Percentiles rank a stretch among this genome's conserved stretches.
phyloP scores from a whole-genome alignment of 2,797 vertebrate species.

The Catharus ustulatus region DNA sequence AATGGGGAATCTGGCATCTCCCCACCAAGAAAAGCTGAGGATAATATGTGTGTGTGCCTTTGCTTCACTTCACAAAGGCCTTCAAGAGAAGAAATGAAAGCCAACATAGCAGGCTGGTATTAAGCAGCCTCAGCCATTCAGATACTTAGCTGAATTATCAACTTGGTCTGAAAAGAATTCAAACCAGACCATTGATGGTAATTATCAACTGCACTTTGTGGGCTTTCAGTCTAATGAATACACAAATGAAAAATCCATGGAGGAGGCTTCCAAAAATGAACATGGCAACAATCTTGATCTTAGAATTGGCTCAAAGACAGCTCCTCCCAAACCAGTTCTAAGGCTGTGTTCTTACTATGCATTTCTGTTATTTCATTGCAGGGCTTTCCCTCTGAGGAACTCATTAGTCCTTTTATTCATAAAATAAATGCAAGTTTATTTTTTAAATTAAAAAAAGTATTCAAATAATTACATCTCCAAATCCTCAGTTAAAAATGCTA shows the following conservation, averaged over 20 bases:
- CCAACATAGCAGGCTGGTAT: constrained; percentile 14
- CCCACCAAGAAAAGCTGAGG: neutral
- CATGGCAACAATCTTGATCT: constrained; percentile 39
- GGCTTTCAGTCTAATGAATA: constrained; percentile 66
- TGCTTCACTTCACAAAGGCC: neutral
- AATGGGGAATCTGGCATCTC: neutral
- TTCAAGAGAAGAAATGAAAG: constrained; percentile 12
- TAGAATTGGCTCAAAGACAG: constrained; percentile 41
- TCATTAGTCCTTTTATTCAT: neutral
- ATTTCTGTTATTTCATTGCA: neutral
- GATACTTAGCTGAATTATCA: constrained; percentile 51
- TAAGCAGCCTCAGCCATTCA: constrained; percentile 36
- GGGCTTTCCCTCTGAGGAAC: neutral
- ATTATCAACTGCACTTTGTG: constrained; percentile 61
- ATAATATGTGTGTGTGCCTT: neutral
- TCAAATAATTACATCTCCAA: constrained; percentile 10
- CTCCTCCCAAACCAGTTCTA: neutral
- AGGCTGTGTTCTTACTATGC: neutral
- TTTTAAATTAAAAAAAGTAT: constrained; percentile 3
- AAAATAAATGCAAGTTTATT: constrained; percentile 36
- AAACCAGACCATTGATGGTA: constrained; percentile 45
- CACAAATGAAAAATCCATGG: constrained; percentile 63
- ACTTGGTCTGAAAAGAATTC: constrained; percentile 23
- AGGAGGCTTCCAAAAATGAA: constrained; percentile 64
- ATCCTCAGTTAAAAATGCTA: neutral